These are phyloP conservation scores for Ispidina lecontei DNA, from an alignment of 2,797 vertebrate species.

Conservation along the genomic window DNA sequence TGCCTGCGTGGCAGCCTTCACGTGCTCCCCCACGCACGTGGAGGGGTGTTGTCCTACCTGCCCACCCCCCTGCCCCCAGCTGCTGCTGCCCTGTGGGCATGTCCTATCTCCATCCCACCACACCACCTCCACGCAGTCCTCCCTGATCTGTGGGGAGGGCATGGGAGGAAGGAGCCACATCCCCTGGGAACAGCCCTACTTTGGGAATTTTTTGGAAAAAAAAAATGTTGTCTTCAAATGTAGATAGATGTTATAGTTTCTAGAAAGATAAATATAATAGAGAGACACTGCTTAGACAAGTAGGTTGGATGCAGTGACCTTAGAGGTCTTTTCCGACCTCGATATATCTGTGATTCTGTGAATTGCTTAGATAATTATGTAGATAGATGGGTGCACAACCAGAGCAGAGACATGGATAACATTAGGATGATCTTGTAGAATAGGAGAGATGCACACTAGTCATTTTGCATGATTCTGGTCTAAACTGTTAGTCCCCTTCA, in stretches of 20 bases:
- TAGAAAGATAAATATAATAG: conserved; percentile 16
- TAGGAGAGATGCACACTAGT: not conserved
- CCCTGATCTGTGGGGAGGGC: not conserved
- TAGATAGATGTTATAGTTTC: conserved; percentile 43
- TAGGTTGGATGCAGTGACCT: not conserved
- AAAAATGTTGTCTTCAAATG: conserved; percentile 34
- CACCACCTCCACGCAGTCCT: accelerated
- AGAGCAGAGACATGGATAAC: not conserved
- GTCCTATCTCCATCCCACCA: not conserved
- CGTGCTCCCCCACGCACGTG: accelerated
- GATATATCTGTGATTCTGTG: too few species aligned
- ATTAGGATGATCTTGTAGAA: not conserved
- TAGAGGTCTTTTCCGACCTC: too few species aligned
- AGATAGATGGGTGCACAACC: not conserved
- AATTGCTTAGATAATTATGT: conserved; percentile 12
- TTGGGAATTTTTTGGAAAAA: not conserved
- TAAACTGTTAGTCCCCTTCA: not conserved
- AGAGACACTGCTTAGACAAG: conserved; percentile 26
- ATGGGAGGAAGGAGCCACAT: not conserved
- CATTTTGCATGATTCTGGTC: not conserved
- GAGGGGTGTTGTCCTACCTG: not conserved
- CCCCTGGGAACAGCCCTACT: conserved; percentile 52
- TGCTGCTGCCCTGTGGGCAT: not conserved
- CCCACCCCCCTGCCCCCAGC: not conserved
- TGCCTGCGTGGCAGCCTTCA: not conserved